Evolutionary conservation across 1,140 invertebrate species (phyloP).

Genomic region (Dufourea novaeangliae): DNA sequence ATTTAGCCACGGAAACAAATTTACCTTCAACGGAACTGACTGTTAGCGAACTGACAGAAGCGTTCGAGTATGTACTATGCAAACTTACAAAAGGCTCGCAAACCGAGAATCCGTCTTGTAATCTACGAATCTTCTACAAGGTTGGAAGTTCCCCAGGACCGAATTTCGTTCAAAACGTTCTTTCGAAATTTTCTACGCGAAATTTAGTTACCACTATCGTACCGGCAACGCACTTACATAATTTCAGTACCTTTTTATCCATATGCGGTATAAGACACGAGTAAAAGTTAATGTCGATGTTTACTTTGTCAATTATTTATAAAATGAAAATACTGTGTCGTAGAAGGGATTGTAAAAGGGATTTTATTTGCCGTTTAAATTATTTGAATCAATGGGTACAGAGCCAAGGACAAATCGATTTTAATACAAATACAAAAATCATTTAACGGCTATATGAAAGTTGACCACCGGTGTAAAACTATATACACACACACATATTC

Average conservation of each 20-base stretch:
- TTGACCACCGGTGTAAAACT: slow-evolving; percentile 39
- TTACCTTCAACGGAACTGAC: slow-evolving; percentile 83
- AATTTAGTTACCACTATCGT: slow-evolving; percentile 87
- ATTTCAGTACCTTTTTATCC: slow-evolving; percentile 89
- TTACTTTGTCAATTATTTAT: slow-evolving; percentile 65
- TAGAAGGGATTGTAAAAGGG: slow-evolving; percentile 19
- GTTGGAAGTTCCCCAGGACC: slow-evolving; percentile 83
- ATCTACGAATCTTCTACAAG: slow-evolving; percentile 89
- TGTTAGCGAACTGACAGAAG: slow-evolving; percentile 84
- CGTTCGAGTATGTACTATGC: slow-evolving; percentile 87
- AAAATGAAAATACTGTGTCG: slow-evolving; percentile 18
- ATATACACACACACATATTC: slow-evolving; percentile 27
- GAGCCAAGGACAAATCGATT: slow-evolving; percentile 27
- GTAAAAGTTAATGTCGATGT: slow-evolving; percentile 67
- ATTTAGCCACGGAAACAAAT: slow-evolving; percentile 83
- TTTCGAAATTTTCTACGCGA: slow-evolving; percentile 82
- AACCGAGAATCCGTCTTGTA: slow-evolving; percentile 84
- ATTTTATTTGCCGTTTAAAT: slow-evolving; percentile 45
- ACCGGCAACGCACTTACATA: slow-evolving; percentile 89
- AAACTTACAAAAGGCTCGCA: slow-evolving; percentile 87
- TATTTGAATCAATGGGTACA: slow-evolving; percentile 36
- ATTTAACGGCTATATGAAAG: slow-evolving; percentile 27
- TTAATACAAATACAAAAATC: slow-evolving; percentile 31
- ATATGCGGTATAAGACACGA: slow-evolving; percentile 87
- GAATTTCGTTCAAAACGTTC: slow-evolving; percentile 81